These are phyloP conservation scores for Flexamia atlantica DNA, from an alignment of 2,888 invertebrate species.

Conservation along the genomic window DNA sequence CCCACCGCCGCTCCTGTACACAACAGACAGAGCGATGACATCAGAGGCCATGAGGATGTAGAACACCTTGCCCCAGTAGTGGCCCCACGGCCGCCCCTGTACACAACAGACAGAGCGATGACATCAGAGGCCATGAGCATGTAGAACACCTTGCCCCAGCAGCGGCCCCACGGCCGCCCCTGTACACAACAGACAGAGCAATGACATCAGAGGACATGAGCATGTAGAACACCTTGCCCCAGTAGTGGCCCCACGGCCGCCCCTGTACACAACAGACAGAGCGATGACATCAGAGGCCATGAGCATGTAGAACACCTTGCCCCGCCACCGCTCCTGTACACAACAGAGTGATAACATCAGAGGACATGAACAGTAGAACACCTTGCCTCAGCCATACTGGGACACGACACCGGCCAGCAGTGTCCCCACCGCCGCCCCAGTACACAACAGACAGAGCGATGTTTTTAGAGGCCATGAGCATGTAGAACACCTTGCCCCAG, in stretches of 20 bases:
- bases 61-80: constrained; percentile 94
- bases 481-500: constrained; percentile 94
- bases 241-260: constrained; percentile 95
- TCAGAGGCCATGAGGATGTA: constrained; percentile 93
- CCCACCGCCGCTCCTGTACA: constrained; percentile 92
- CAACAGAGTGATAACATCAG: constrained; percentile 89
- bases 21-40: too few species aligned
- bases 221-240: constrained; percentile 95
- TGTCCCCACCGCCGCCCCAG: constrained; percentile 95
- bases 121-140: constrained; percentile 92
- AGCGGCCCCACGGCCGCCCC: constrained; percentile 87
- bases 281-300: constrained; percentile 90
- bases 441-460: constrained; percentile 81
- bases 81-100: too few species aligned
- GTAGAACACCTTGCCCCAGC: constrained; percentile 92
- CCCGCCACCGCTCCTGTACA: constrained; percentile 92
- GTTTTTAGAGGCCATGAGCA: constrained; percentile 91
- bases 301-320: constrained; percentile 93
- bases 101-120: constrained; percentile 85
- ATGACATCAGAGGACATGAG: constrained; percentile 89
- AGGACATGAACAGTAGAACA: constrained; percentile 93
- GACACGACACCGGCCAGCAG: constrained; percentile 91
- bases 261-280: too few species aligned
- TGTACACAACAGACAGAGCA: constrained; percentile 87
- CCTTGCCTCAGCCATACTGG: constrained; percentile 86